Conservation (phyloP, 1,140 invertebrate genomes). For the Orchestia grillus region DNA sequence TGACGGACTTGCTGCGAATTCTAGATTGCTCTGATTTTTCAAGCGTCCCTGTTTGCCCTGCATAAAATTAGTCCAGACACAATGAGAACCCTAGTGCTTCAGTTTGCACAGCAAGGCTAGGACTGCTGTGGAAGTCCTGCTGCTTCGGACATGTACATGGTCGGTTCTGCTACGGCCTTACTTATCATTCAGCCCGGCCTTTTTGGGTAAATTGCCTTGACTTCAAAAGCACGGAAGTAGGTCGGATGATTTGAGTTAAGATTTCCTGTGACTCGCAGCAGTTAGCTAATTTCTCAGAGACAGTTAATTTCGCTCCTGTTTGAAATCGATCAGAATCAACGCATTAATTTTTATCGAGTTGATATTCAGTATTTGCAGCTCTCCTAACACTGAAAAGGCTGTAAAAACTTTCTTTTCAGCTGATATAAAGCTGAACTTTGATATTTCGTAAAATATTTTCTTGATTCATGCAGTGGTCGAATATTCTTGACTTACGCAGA, state of each 20-base stretch:
- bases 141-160: background rate
- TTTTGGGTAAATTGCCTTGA: background rate
- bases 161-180: background rate
- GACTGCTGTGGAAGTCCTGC: background rate
- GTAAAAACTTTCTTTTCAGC: too few species aligned
- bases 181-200: background rate
- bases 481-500: too few species aligned
- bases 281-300: background rate
- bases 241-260: background rate
- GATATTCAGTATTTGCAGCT: too few species aligned
- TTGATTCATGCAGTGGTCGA: too few species aligned
- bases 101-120: background rate
- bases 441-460: too few species aligned
- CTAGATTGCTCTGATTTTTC: constrained; percentile 8
- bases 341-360: too few species aligned
- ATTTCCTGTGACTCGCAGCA: background rate
- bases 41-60: background rate
- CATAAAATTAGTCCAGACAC: background rate
- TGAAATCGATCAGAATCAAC: background rate
- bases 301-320: background rate
- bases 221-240: background rate
- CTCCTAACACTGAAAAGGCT: too few species aligned
- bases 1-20: background rate
- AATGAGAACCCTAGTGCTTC: background rate
- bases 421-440: too few species aligned